These are phyloP conservation scores for Oceanodroma tethys DNA, from an alignment of 2,113 vertebrate species.

Conservation along the genomic window DNA sequence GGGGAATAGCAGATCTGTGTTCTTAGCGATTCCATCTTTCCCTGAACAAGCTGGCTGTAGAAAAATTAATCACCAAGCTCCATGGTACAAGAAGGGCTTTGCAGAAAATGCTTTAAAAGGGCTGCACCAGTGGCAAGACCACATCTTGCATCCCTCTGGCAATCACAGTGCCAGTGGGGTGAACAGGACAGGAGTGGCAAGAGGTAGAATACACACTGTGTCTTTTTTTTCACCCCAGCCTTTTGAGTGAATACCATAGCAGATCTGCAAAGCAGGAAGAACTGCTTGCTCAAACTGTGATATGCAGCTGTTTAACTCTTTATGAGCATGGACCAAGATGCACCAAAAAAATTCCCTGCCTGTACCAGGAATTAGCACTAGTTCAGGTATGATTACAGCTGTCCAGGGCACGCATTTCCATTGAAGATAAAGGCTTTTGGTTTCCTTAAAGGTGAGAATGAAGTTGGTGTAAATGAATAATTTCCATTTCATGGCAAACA, in stretches of 20 bases:
- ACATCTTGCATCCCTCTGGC: background rate
- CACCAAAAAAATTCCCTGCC: background rate
- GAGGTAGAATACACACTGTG: background rate
- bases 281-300: background rate
- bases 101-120: background rate
- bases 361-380: background rate
- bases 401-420: background rate
- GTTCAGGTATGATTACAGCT: background rate
- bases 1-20: background rate
- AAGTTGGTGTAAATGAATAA: background rate
- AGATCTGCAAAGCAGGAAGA: background rate
- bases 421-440: background rate
- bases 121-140: background rate
- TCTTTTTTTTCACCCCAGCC: background rate
- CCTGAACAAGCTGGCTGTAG: background rate
- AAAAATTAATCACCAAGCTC: background rate
- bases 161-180: background rate
- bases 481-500: background rate
- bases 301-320: background rate
- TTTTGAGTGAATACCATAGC: background rate
- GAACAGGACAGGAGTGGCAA: background rate
- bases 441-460: background rate
- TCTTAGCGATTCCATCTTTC: background rate
- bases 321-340: rapidly evolving
- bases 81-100: background rate